Base-by-base conservation (phyloP, 2,888 invertebrate species). In the Drosophila trichaetosa region DNA sequence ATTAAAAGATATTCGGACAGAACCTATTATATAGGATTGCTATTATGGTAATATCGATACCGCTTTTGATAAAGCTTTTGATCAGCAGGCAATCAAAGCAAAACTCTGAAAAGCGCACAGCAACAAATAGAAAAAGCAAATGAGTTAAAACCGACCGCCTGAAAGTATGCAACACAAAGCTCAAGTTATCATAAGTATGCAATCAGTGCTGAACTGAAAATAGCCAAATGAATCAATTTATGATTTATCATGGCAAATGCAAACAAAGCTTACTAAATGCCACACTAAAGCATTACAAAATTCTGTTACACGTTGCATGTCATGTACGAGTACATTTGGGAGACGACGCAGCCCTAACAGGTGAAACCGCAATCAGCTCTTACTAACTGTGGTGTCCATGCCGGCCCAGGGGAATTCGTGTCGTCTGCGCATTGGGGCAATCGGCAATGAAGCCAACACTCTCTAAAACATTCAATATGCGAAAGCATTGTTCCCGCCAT, bases 371-470 rank as follows among this genome's bases (percentile, higher is more conserved):
- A 54, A 18, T 42, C 59, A 63, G 29, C 63, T 49, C 8, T 16
- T 24, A 24, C 46, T 16, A 24, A n/a, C 10, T 31, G 11, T 27
- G 10, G 16, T 16, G 16, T 7, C 21, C 16, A 33, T 13, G 42
- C 8, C 40, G 46, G 52, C 59, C 59, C 51, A 60, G 36, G 36
- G 63, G 48, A 58, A 53, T 58, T 48, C 63, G 36, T 48, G 56
- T 59, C 67, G 58, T 67, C 34, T 33, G 42, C 34, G 58, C 62
- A 68, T 71, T 76, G 75, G 76, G 76, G 54, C 76, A 76, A 76
- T 70, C 69, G 69, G 70, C 69, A 69, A 69, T 58, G 34, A 27
- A 62, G 52, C n/a, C 69, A 62, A 57, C 61, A 36, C 24, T 48
- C 54, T 11, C 13, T 16, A 11, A 49, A 51, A 40, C 42, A 48